Base-by-base conservation (phyloP, 2,797 vertebrate genomes). In the Mus caroli region DNA sequence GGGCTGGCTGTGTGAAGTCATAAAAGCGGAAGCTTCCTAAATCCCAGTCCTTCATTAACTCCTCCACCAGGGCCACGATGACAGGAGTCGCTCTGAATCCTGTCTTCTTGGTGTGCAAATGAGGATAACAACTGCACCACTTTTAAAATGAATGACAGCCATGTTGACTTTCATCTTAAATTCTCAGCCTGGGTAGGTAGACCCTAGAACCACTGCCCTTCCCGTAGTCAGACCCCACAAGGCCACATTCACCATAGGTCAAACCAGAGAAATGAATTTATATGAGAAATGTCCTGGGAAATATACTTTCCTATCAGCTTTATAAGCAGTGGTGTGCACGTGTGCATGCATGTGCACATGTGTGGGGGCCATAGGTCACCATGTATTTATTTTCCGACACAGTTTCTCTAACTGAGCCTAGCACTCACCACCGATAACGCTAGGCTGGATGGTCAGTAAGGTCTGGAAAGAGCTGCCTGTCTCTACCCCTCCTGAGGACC, bases 71-170 rank as follows among this genome's bases (percentile, higher is more conserved):
- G 17, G 31, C 13, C 24, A 83, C 11, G 28, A 22, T 83, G 50
- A 40, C 54, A 24, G 64, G 40, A 92, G 79, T 69, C 58, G 90
- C 2, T 11, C 43, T 46, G 34, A 17, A 3, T 54, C 64, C 90
- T 79, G 46, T 22, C 73, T 92, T 91, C 92, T 71, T 64, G n/a
- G 13, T 60, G 26, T 83, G 62, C 26, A 94, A 89, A 40, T n/a
- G 19, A 52, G 26, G 54, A 50, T 88, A 75, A 76, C 82, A 28
- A 76, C 3, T 75, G 24, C 2, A 78, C 31, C 2, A 50, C 9
- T 85, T 90, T 82, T 40, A 77, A 94, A 93, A 67, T 54, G 34
- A 92, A 73, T 24, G 46, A 85, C 58, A 37, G 26, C 17, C 13
- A 77, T 46, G 12, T 52, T 75, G 40, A 26, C 37, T 2, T 43